A percentile compares a stretch with the other conserved stretches of the same genome.
Conservation (phyloP, 1,140 invertebrate species). For the Solen grandis region DNA sequence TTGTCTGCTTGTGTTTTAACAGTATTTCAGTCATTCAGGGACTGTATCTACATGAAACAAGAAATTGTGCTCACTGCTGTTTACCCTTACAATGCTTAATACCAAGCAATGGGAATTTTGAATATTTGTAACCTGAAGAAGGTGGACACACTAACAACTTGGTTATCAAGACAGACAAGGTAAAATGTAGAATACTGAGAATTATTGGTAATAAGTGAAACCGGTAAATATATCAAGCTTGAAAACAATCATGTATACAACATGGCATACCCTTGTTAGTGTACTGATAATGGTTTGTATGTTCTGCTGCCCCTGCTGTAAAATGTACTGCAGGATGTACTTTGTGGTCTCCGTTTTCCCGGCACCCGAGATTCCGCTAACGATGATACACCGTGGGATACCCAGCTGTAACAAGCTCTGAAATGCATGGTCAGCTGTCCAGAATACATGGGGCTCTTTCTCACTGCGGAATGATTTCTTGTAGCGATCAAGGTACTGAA, state of each 20-base stretch:
- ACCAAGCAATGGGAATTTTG: no score
- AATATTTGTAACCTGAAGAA: no score
- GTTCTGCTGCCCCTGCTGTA: slow-evolving; percentile 1
- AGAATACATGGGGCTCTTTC: slow-evolving; percentile 90
- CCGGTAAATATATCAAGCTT: no score
- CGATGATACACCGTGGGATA: slow-evolving; percentile 64
- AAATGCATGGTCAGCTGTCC: slow-evolving; percentile 88
- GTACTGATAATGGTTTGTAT: slow-evolving; percentile 10
- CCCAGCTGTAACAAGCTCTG: slow-evolving; percentile 91
- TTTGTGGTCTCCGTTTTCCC: slow-evolving; percentile 93
- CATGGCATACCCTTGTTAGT: slow-evolving; percentile 21
- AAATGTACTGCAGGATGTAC: slow-evolving; percentile 61
- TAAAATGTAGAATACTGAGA: no score
- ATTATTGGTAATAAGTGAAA: not conserved
- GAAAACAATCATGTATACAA: not conserved
- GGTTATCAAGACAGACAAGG: no score
- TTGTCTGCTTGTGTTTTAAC: no score
- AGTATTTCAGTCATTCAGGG: no score
- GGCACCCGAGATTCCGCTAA: slow-evolving; percentile 94
- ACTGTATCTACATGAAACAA: no score
- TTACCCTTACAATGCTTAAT: no score
- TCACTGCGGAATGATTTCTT: not conserved
- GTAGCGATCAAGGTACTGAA: not conserved
- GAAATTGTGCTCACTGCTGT: no score
- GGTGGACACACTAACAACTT: no score